Evolutionary conservation across 2,888 invertebrate species (phyloP), one percentile per base, ranked within the genome.

Genomic region (Mongoloraphidia duomilia): DNA sequence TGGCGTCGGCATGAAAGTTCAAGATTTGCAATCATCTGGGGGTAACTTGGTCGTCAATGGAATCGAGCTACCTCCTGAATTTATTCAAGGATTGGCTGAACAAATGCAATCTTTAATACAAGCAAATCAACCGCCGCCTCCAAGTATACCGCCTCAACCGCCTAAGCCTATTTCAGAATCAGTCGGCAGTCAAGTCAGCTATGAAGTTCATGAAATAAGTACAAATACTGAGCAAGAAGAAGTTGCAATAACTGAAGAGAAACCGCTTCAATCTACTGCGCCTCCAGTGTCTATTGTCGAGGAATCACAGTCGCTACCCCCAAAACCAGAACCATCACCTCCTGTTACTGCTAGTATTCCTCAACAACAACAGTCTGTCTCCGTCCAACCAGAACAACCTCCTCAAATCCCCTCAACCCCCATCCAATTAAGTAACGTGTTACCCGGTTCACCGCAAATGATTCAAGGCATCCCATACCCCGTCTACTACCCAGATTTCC

Each of bases 21-120:
- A 80, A 45, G 86, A 88, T 60, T 68, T 87, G 52, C 78, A 77
- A 57, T 81, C 84, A 8, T 80, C 78, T 60, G 76, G 79, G 0
- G 82, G 82, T 0, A 77, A 79, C 55, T 70, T 84, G 53, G 75
- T 77, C 47, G 74, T 82, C 1, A 77, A 76, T 57, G 82, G 80
- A 49, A 74, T 84, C 44, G 80, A 81, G 61, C 71, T 83, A 56
- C 80, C 81, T 1, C 76, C 79, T 33, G 77, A 78, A 8, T 76
- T 84, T 48, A 77, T 83, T 47, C 79, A 81, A 57, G 77, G 80
- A 59, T 76, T 81, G 49, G 75, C 82, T 2, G 72, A 69, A 54
- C 69, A 70, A 37, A 63, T 74, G 8, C 65, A 66, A 49, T 59
- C 52, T 52, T 57, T 60, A 9, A 65, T 64, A 49, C 61, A 41